Conservation (phyloP, 2,888 invertebrate genomes). For the Corythucha ciliata region DNA sequence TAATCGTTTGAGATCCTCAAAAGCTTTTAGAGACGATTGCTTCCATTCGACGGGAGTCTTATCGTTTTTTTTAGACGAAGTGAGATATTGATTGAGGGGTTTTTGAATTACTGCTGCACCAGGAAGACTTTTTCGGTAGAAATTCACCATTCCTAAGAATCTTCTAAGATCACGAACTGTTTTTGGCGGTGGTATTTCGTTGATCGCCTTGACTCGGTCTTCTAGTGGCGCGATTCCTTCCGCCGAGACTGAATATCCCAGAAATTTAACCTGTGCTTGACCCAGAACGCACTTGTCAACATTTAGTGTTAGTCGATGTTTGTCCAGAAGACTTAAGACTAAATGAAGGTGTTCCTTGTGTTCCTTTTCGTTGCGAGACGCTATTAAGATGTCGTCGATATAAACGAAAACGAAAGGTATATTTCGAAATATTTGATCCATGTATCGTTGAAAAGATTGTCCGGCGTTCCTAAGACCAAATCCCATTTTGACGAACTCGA, state of each 20-base stretch:
- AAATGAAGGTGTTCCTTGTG: conserved; percentile 1
- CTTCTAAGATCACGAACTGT: conserved; percentile 10
- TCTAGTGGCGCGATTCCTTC: not conserved
- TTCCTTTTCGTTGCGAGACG: conserved; percentile 21
- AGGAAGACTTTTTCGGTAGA: conserved; percentile 39
- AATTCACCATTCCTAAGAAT: conserved; percentile 19
- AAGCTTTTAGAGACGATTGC: conserved; percentile 30
- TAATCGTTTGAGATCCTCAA: conserved; percentile 35
- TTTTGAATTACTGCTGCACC: conserved; percentile 36
- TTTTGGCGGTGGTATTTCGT: not conserved
- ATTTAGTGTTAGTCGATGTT: not conserved
- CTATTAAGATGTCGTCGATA: conserved; percentile 34
- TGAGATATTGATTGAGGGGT: conserved; percentile 15
- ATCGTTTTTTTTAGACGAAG: conserved; percentile 19
- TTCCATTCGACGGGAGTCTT: conserved; percentile 23
- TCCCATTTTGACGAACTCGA: not conserved
- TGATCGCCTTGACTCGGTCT: not conserved
- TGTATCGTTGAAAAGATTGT: conserved; percentile 33
- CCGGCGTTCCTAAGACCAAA: conserved; percentile 5
- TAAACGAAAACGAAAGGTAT: conserved; percentile 32
- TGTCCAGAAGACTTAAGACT: conserved; percentile 5
- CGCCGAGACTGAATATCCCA: not conserved
- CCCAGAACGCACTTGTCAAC: conserved; percentile 8
- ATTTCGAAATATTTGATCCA: conserved; percentile 30
- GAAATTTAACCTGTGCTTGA: not conserved